Evolutionary conservation across 1,140 invertebrate species (phyloP).

Genomic region (Mylabris phalerata): DNA sequence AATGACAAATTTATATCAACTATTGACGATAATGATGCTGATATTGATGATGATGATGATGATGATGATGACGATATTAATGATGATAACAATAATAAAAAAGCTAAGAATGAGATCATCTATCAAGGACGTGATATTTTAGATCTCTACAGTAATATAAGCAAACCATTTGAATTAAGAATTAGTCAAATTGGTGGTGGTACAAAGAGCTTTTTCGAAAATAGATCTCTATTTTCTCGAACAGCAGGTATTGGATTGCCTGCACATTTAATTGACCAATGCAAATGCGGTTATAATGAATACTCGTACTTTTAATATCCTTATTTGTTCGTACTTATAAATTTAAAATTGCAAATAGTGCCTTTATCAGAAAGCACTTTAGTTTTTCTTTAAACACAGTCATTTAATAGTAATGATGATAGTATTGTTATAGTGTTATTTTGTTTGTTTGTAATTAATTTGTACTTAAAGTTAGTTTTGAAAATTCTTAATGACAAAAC

Average conservation of each 20-base stretch:
- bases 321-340: no score
- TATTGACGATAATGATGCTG: no score
- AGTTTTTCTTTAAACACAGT: no score
- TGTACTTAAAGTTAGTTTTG: neutral
- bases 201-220: conserved; percentile 18
- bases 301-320: no score
- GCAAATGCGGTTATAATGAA: neutral
- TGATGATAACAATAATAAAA: neutral
- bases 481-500: neutral
- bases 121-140: neutral
- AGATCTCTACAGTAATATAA: neutral
- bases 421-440: no score
- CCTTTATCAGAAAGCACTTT: no score
- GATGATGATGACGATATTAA: no score
- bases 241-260: conserved; percentile 15
- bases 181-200: conserved; percentile 2
- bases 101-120: neutral
- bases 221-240: conserved; percentile 30
- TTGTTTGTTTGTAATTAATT: neutral
- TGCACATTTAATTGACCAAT: neutral
- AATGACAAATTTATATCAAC: no score
- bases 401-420: no score
- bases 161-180: neutral
- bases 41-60: no score
- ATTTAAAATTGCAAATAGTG: no score